Conservation (phyloP, 2,113 vertebrate species). For the Cryptomyrus ogoouensis region DNA sequence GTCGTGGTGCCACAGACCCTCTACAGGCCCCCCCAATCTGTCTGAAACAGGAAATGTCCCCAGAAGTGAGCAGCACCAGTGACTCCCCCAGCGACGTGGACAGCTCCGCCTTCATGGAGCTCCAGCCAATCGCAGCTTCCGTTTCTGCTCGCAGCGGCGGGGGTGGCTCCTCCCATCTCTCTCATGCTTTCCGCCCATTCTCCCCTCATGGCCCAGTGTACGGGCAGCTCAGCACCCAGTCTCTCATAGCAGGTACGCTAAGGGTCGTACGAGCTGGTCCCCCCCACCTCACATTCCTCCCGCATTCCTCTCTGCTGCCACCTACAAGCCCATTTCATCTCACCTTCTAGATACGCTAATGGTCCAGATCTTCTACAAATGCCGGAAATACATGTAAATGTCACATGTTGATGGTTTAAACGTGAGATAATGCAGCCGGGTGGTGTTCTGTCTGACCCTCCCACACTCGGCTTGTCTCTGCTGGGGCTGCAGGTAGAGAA, state of each 20-base stretch:
- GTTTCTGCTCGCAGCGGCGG: constrained; percentile 51
- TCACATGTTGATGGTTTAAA: not conserved
- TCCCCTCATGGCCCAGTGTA: constrained; percentile 77
- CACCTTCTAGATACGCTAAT: not conserved
- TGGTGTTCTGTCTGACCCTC: not conserved
- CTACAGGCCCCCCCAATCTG: constrained; percentile 68
- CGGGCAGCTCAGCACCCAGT: constrained; percentile 76
- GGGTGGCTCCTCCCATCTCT: constrained; percentile 56
- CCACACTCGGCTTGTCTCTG: not conserved
- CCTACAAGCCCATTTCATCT: not conserved
- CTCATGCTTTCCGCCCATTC: constrained; percentile 76
- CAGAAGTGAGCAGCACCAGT: constrained; percentile 72
- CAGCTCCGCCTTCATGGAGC: constrained; percentile 72
- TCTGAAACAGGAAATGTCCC: constrained; percentile 83
- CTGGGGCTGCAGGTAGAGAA: constrained; percentile 67
- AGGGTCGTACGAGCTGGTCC: not conserved
- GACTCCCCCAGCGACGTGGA: constrained; percentile 71
- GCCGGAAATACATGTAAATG: not conserved
- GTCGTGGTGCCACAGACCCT: constrained; percentile 55
- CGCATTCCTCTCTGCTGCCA: not conserved
- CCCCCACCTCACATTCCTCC: not conserved
- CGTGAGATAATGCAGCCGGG: not conserved
- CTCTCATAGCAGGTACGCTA: constrained; percentile 75
- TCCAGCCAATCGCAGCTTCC: constrained; percentile 68
- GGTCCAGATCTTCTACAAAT: not conserved